Base-by-base conservation (phyloP, 2,113 vertebrate species). In the Oncorhynchus nerka region DNA sequence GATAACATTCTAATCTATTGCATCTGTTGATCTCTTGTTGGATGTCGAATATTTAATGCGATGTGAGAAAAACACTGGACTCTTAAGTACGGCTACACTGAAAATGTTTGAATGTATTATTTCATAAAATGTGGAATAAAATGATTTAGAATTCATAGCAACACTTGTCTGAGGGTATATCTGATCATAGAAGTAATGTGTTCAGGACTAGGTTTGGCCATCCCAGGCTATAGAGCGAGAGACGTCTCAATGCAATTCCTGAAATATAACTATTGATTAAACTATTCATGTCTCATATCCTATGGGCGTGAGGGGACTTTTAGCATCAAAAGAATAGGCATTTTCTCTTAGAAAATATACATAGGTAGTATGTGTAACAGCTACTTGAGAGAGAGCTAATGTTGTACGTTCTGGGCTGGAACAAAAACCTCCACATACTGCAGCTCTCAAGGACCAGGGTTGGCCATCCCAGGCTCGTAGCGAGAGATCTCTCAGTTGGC, bases 101-200 rank as follows among this genome's bases (percentile, higher is more conserved):
- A 75, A 22, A n/a, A 73, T 81, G 84, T 81, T 68, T 81, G n/a
- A 81, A 81, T 85, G 82, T 88, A 79, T 87, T 80, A 85, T 90
- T 88, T 68, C 57, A 71, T 68, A 76, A 87, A 22, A 26, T 64
- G 61, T 64, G 90, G 89, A 91, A 92, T 93, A 92, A 94, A 93
- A 82, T 73, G n/a, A 83, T 69, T 78, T 87, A 87, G 81, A 87
- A 89, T 86, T 91, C 88, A 86, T 76, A 88, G 59, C 72, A 76
- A 22, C 28, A 39, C 1, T 70, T 57, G 51, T 69, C 59, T 80
- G 7, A 24, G 61, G 16, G 5, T 70, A 68, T 20, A 48, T 64
- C 32, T 61, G 48, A 62, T 7, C 19, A 39, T 59, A 45, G 6
- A 24, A 19, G 62, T 39, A 68, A 34, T 34, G 19, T 68, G 19